Evolutionary conservation across 1,140 invertebrate genomes (phyloP), one percentile per base, ranked within the genome.

Genomic region (Tetragonula clypearis): DNA sequence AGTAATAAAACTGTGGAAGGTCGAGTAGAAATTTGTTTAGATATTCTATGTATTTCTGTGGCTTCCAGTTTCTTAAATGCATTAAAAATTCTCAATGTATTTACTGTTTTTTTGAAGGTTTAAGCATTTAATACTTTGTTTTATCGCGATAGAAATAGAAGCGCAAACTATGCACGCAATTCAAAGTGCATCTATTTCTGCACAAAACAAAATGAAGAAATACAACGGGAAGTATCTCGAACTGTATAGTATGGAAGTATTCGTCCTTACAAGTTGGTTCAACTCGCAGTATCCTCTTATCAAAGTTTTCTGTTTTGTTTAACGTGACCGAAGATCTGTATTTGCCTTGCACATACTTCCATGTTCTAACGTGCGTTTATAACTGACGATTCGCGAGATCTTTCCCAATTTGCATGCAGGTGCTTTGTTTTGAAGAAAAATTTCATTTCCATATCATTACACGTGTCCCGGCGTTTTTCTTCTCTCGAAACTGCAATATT

Each of bases 141-240:
- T 30, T 17, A 30, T 8, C 6, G 41, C 6, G 55, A 17, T 49
- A 73, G 49, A 53, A 73, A 73, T 35, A 26, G 41, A 73, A 73
- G 15, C 23, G 19, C 15, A 15, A 73, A 26, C n/a, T 17, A 73
- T 73, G 72, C 49, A 73, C 3, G 72, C 41, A 8, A 49, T 49
- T 26, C 55, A 73, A 73, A 73, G 72, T 55, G 49, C 14, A 15
- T 73, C 72, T 73, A 73, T 73, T 53, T 19, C 23, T 55, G 72
- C 15, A 3, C 2, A n/a, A 49, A 8, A 17, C 23, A 55, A 73
- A 55, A 73, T 49, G 17, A 6, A 55, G 14, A 73, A 53, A 21
- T 55, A 73, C 15, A 55, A 53, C 23, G 6, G 6, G 23, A 26
- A 73, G 23, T n/a, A 26, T 17, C 49, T 73, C 23, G 14, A 11